A percentile compares a stretch with the other conserved stretches of the same genome.
Evolutionary conservation across 2,797 vertebrate genomes (phyloP).

Genomic region (Craterocephalus amniculus): DNA sequence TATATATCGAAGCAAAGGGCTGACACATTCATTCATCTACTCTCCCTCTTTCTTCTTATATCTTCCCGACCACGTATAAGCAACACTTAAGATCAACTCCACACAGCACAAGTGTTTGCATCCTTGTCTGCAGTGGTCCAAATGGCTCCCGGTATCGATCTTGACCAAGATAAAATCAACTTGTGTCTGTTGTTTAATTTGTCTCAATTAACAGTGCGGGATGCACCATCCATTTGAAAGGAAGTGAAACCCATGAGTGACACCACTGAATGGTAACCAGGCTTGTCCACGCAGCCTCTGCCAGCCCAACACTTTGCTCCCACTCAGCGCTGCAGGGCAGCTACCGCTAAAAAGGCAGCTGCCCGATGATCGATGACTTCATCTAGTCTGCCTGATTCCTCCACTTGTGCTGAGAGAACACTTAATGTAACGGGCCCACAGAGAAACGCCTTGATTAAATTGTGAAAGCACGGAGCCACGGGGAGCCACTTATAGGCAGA

Average conservation of each 20-base stretch:
- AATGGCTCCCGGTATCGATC: constrained; percentile 55
- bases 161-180: constrained; percentile 60
- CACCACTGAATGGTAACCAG: constrained; percentile 27
- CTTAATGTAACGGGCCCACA: constrained; percentile 85
- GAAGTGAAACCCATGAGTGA: constrained; percentile 37
- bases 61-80: constrained; percentile 30
- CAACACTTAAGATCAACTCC: constrained; percentile 16
- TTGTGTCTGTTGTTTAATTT: constrained; percentile 51
- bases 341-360: constrained; percentile 79
- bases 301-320: constrained; percentile 40
- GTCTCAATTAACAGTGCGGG: constrained; percentile 57
- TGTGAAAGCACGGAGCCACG: constrained; percentile 78
- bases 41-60: constrained; percentile 44
- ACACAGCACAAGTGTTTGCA: constrained; percentile 45
- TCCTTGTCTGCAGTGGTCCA: constrained; percentile 45
- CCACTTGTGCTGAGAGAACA: constrained; percentile 84
- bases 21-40: constrained; percentile 73
- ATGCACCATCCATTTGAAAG: constrained; percentile 34
- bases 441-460: constrained; percentile 82
- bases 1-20: constrained; percentile 72
- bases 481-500: constrained; percentile 84
- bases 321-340: constrained; percentile 68
- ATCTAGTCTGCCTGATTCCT: constrained; percentile 82
- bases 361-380: constrained; percentile 84
- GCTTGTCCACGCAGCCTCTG: constrained; percentile 21